A percentile compares a stretch with the other conserved stretches of the same genome.
Conservation (phyloP, 2,888 invertebrate genomes). For the Archips xylosteana region DNA sequence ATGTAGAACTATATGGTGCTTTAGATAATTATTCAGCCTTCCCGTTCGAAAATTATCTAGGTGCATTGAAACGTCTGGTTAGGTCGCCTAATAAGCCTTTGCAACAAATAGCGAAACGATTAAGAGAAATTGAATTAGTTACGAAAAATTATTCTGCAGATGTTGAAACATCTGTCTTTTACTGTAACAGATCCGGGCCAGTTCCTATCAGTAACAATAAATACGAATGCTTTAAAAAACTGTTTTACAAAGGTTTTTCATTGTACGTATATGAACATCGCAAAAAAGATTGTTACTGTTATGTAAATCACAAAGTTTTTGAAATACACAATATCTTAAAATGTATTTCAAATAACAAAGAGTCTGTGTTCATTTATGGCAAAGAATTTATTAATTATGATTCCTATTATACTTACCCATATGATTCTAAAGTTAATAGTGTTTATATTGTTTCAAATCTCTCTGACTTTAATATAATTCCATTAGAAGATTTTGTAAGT, state of each 20-base stretch:
- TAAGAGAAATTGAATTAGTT: slow-evolving; percentile 1
- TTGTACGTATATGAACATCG: background rate
- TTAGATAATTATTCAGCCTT: slow-evolving; percentile 9
- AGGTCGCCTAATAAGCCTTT: slow-evolving; percentile 21
- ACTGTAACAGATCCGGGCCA: background rate
- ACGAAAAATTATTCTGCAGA: background rate
- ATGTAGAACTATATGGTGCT: slow-evolving; percentile 9
- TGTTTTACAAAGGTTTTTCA: background rate
- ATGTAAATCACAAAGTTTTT: slow-evolving; percentile 3
- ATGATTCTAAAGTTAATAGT: slow-evolving; percentile 3
- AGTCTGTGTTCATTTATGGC: slow-evolving; percentile 4
- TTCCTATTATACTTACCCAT: slow-evolving; percentile 19
- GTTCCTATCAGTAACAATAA: slow-evolving; percentile 3
- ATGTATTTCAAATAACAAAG: background rate
- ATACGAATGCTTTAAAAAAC: slow-evolving; percentile 4
- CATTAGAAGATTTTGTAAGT: slow-evolving; percentile 1
- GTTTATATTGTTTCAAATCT: slow-evolving; percentile 9
- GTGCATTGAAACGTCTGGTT: slow-evolving; percentile 4
- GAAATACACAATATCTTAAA: slow-evolving; percentile 1
- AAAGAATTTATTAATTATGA: slow-evolving; percentile 12
- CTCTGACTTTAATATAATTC: slow-evolving; percentile 5
- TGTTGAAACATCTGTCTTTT: background rate
- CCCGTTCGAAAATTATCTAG: slow-evolving; percentile 14
- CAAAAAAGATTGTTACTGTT: background rate
- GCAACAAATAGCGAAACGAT: slow-evolving; percentile 17